These are phyloP conservation scores for Morone saxatilis DNA, from an alignment of 2,113 vertebrate species.

Conservation along the genomic window DNA sequence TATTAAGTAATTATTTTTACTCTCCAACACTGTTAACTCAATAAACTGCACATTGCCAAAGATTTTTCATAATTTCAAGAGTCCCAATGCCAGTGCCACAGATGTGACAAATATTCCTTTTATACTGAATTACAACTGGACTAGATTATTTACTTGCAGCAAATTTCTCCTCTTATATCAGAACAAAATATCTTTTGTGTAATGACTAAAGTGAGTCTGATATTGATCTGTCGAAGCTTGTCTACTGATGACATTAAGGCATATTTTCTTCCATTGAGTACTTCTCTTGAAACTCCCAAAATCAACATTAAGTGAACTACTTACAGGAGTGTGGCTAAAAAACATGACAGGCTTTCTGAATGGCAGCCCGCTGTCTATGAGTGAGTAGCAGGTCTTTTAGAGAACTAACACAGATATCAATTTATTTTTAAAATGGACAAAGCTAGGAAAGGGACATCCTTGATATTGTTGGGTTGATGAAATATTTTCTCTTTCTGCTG, in stretches of 20 bases:
- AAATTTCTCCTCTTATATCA: background rate
- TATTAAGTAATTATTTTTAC: constrained; percentile 1
- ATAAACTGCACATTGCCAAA: constrained; percentile 25
- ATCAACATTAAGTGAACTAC: constrained; percentile 58
- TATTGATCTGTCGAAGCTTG: constrained; percentile 51
- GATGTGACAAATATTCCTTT: constrained; percentile 31
- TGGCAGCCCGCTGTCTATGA: constrained; percentile 32
- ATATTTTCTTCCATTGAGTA: constrained; percentile 50
- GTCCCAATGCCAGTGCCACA: constrained; percentile 70
- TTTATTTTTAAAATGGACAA: constrained; percentile 59
- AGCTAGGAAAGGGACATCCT: constrained; percentile 57
- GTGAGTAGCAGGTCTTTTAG: constrained; percentile 34
- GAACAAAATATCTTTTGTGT: constrained; percentile 28
- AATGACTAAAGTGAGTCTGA: constrained; percentile 40
- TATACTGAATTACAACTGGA: constrained; percentile 19
- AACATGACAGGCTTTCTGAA: constrained; percentile 25
- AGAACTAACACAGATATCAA: constrained; percentile 49
- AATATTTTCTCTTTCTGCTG: constrained; percentile 65
- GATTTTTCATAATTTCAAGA: constrained; percentile 50
- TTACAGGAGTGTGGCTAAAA: constrained; percentile 50
- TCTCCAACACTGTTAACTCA: constrained; percentile 40
- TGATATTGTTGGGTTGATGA: constrained; percentile 54
- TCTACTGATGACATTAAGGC: constrained; percentile 76
- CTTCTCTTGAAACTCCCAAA: constrained; percentile 39
- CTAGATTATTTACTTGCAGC: constrained; percentile 4